Base-by-base conservation (phyloP, 2,888 invertebrate species). In the Lapara coniferarum region DNA sequence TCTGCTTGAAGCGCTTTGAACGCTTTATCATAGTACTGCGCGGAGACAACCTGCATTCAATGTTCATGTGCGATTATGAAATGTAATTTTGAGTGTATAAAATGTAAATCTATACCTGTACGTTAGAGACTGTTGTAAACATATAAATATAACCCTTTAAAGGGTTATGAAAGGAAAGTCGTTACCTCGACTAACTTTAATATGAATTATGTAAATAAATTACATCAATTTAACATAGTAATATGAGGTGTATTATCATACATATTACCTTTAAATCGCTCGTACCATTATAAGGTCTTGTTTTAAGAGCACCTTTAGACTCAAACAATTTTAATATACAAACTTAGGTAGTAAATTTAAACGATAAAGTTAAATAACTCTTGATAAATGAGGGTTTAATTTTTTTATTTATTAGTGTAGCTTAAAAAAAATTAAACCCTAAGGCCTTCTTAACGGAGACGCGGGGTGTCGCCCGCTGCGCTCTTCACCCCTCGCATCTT, bases 231-330 rank as follows among this genome's bases (percentile, higher is more conserved):
- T 58, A 37, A 30, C 57, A 58, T 14, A 30, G 57, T 37, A 10
- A 58, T 58, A 14, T 58, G 57, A 58, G 30, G 10, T 2, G 1
- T 58, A 58, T 58, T 58, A 58, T 58, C 57, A 58, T 58, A 30
- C 57, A 58, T 58, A 58, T 58, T 58, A 58, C 12, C 7, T 58
- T 25, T 67, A 55, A 67, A 12, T 44, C 19, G 12, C 7, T 53
- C 46, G 12, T 2, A 1, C 25, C 46, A 46, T 25, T 44, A 67
- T 14, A 13, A 25, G 25, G 19, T 25, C 44, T 67, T 55, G 53
- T 16, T 55, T 37, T 37, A 66, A 71, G 72, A 66, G 73, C 71
- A 73, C 66, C 74, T 69, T 72, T 72, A 72, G 71, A 72, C 74
- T 75, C 75, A 74, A 77, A 52, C 53, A 52, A 37, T 13, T 37